Percentiles rank a stretch among this genome's conserved stretches.
These are phyloP conservation scores for Drosophila bunnanda DNA, from an alignment of 2,888 invertebrate species.

Conservation along the genomic window DNA sequence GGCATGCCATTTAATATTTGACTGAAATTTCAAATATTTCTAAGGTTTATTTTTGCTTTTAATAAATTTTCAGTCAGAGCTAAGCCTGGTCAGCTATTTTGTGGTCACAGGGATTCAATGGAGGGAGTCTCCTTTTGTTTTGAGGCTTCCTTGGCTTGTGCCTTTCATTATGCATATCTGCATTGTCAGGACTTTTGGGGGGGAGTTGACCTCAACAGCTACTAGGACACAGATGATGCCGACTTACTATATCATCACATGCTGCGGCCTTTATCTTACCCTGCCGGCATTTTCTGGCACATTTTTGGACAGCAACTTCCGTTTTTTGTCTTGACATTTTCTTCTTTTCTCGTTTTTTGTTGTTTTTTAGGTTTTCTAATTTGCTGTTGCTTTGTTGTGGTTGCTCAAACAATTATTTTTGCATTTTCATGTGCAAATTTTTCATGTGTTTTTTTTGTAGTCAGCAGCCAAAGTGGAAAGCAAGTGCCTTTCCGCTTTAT, in stretches of 20 bases:
- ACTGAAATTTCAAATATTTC: conserved; percentile 14
- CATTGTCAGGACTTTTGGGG: conserved; percentile 41
- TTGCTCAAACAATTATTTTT: conserved; percentile 63
- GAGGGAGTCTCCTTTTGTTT: conserved; percentile 26
- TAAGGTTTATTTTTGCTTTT: conserved; percentile 10
- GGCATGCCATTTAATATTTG: neutral
- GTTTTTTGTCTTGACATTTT: conserved; percentile 44
- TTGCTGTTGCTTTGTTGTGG: conserved; percentile 60
- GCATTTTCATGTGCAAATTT: conserved; percentile 53
- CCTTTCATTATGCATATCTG: conserved; percentile 43
- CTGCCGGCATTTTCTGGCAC: conserved; percentile 16
- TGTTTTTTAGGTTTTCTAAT: conserved; percentile 41
- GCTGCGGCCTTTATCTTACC: conserved; percentile 1
- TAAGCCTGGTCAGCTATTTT: conserved; percentile 21
- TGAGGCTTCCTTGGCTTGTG: conserved; percentile 8
- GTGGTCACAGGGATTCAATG: conserved; percentile 18
- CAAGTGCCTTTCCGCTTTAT: conserved; percentile 13
- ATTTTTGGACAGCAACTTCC: conserved; percentile 62
- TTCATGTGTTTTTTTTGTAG: neutral
- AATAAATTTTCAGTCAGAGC: conserved; percentile 13
- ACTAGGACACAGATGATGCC: conserved; percentile 11
- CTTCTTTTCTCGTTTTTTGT: conserved; percentile 9
- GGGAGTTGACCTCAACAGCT: conserved; percentile 26
- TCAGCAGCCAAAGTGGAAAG: conserved; percentile 23
- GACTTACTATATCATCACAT: conserved; percentile 35